phyloP scores from a whole-genome alignment of 2,888 invertebrate genomes.

The Altica lythri region DNA sequence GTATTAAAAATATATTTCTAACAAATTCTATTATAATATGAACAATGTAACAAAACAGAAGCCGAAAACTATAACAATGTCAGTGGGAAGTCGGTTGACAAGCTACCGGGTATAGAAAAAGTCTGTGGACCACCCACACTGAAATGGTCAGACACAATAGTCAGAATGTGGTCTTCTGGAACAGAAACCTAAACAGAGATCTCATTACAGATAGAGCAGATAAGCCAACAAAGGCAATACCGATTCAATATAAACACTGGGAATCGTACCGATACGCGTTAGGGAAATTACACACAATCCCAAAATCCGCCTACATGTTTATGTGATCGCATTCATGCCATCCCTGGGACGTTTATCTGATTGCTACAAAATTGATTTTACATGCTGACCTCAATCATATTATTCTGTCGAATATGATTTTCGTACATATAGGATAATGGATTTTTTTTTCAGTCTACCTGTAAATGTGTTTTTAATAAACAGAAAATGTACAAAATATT shows the following conservation, averaged over 20 bases:
- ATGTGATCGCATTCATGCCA: constrained; percentile 50
- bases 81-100: constrained; percentile 35
- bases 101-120: constrained; percentile 35
- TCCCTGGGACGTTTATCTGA: constrained; percentile 53
- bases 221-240: constrained; percentile 59
- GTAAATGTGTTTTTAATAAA: too few species aligned
- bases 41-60: constrained; percentile 28
- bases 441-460: too few species aligned
- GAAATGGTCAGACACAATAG: constrained; percentile 4
- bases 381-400: constrained; percentile 53
- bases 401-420: constrained; percentile 28
- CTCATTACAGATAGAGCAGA: constrained; percentile 59
- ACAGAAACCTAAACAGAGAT: constrained; percentile 52
- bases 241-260: constrained; percentile 58
- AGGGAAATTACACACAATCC: constrained; percentile 54
- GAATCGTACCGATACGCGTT: constrained; percentile 50
- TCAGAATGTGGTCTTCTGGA: constrained; percentile 35
- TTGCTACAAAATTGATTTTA: constrained; percentile 54
- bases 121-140: constrained; percentile 41
- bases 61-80: constrained; percentile 27
- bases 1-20: too few species aligned
- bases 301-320: constrained; percentile 57
- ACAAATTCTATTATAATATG: too few species aligned
- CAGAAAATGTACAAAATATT: too few species aligned
- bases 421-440: constrained; percentile 1